Evolutionary conservation across 2,113 vertebrate species (phyloP).

Genomic region (Cnemophilus loriae): DNA sequence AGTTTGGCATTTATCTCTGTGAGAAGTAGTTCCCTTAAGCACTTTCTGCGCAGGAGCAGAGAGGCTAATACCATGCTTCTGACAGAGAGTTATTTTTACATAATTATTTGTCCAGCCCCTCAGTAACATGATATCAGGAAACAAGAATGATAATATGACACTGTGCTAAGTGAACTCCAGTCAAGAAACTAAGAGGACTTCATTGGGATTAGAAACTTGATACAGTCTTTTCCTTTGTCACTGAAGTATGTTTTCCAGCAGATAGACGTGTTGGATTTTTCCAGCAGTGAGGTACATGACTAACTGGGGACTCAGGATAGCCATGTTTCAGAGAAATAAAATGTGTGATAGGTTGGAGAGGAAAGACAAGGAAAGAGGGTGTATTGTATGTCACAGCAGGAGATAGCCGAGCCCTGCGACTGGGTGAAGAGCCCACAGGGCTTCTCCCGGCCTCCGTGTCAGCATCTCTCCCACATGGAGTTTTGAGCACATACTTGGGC

Average conservation of each 20-base stretch:
- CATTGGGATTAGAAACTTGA: background rate
- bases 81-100: slow-evolving; percentile 17
- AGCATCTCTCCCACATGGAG: background rate
- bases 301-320: background rate
- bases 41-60: background rate
- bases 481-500: background rate
- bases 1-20: background rate
- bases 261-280: background rate
- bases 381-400: background rate
- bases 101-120: background rate
- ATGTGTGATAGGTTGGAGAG: background rate
- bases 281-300: background rate
- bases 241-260: background rate
- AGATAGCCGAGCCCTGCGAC: background rate
- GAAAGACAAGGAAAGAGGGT: background rate
- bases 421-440: background rate
- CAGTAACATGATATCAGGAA: slow-evolving; percentile 4
- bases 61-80: background rate
- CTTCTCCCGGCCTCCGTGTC: background rate
- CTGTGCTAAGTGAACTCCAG: background rate
- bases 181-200: background rate
- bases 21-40: background rate
- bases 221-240: background rate
- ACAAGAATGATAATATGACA: background rate
- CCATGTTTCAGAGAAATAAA: background rate